Percentiles rank a stretch among this genome's conserved stretches.
phyloP scores from a whole-genome alignment of 2,113 vertebrate genomes.

The Montifringilla adamsi region DNA sequence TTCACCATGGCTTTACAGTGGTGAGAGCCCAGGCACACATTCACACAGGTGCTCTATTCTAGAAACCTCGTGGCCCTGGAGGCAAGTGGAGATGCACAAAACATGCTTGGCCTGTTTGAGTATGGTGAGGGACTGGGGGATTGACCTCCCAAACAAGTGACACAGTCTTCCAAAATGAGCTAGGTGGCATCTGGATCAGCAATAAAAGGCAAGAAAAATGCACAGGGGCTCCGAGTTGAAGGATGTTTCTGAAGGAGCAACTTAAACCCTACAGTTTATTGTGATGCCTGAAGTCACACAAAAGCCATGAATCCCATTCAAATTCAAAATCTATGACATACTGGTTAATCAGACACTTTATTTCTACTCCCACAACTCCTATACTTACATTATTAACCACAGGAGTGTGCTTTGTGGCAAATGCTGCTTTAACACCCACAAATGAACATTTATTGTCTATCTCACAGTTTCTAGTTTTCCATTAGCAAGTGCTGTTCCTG shows the following conservation, averaged over 20 bases:
- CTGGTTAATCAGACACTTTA: not conserved
- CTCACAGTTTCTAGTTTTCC: not conserved
- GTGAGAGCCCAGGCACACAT: not conserved
- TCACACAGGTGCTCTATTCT: not conserved
- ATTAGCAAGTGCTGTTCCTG: not conserved
- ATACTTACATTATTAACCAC: not conserved
- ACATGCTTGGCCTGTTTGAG: not conserved
- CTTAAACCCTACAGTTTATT: not conserved
- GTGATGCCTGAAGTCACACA: not conserved
- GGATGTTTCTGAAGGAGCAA: not conserved
- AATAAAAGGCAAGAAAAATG: not conserved
- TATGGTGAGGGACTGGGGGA: accelerated
- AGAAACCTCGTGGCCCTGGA: not conserved
- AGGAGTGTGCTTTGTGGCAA: not conserved
- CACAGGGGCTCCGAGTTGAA: not conserved
- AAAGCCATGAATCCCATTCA: not conserved
- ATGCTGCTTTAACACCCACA: not conserved
- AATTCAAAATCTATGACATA: not conserved
- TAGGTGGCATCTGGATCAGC: not conserved
- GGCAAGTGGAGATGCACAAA: not conserved
- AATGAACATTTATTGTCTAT: not conserved
- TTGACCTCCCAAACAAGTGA: too few species aligned
- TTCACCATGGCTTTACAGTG: accelerated
- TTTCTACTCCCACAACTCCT: not conserved
- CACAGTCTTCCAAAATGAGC: not conserved